Evolutionary conservation across 2,888 invertebrate genomes (phyloP).

Genomic region (Andrena minutula): DNA sequence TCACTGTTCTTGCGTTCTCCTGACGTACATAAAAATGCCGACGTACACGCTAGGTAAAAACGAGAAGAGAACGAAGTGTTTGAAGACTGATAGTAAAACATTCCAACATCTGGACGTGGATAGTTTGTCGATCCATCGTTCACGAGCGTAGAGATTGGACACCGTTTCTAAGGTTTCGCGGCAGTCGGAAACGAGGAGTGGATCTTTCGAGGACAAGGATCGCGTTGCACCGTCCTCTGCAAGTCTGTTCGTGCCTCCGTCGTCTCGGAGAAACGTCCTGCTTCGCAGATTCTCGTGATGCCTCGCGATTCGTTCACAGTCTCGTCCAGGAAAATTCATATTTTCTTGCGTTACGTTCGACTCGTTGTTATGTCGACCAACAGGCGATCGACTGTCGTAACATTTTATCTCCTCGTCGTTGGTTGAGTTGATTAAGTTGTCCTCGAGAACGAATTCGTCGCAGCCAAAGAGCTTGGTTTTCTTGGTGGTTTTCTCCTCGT

Average conservation of each 20-base stretch:
- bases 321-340: neutral
- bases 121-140: neutral
- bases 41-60: conserved; percentile 74
- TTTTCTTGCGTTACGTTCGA: neutral
- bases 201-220: neutral
- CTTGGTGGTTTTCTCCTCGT: conserved; percentile 58
- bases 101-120: neutral
- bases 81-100: conserved; percentile 54
- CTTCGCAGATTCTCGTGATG: neutral
- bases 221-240: neutral
- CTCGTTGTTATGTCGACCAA: neutral
- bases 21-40: conserved; percentile 72
- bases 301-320: too few relatives aligned
- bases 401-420: neutral
- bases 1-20: conserved; percentile 28
- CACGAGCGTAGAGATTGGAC: neutral
- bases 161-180: neutral
- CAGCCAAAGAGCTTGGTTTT: conserved; percentile 64
- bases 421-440: conserved; percentile 4
- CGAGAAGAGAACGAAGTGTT: conserved; percentile 74
- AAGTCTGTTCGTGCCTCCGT: neutral
- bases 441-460: conserved; percentile 44
- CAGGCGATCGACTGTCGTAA: neutral
- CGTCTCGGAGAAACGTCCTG: neutral
- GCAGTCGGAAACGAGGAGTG: neutral